Base-by-base conservation (phyloP, 2,888 invertebrate genomes). In the Netelia inedita region DNA sequence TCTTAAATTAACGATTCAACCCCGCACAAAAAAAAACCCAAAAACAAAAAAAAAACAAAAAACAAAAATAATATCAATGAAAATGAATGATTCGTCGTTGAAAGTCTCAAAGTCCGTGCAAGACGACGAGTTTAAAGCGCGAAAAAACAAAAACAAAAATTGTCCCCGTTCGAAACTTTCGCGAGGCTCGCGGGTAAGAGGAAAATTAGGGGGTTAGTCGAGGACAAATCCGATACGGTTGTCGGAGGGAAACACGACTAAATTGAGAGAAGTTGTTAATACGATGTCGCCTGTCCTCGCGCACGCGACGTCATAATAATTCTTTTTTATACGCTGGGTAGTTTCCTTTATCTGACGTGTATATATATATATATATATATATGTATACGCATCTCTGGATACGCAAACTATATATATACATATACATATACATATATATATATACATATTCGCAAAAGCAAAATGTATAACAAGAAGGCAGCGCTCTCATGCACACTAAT, bases 401-500 rank as follows among this genome's bases (percentile, higher is more conserved):
- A 16, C 46, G 19, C 11, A 28, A 65, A 16, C 65, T 46, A 46
- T 46, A 6, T 46, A 11, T 41, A 41, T 41, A 41, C 9, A 41
- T 41, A 41, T 41, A 41, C 50, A 35, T 59, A 59, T 59, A 72
- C 21, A 50, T 53, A 35, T 35, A 66, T 43, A n/a, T 57, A 28
- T 14, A 65, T 76, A 16, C 76, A 43, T 71, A 79, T 55, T 55
- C 53, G 69, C 53, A 50, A 43, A 55, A 78, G 72, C 10, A 35
- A 79, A 71, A 73, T 3, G 65, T 74, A 71, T 50, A 63, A 74
- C 78, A 71, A 79, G 82, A 61, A 63, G 65, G 50, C 59, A 69
- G 69, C 53, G 65, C 23, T 66, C 75, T 74, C 78, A 53, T 59
- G 69, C 35, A 59, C 59, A 35, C 84, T 68, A 61, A 79, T 69